These are phyloP conservation scores for Copsychus sechellarum DNA, from an alignment of 2,113 vertebrate genomes.

Conservation along the genomic window DNA sequence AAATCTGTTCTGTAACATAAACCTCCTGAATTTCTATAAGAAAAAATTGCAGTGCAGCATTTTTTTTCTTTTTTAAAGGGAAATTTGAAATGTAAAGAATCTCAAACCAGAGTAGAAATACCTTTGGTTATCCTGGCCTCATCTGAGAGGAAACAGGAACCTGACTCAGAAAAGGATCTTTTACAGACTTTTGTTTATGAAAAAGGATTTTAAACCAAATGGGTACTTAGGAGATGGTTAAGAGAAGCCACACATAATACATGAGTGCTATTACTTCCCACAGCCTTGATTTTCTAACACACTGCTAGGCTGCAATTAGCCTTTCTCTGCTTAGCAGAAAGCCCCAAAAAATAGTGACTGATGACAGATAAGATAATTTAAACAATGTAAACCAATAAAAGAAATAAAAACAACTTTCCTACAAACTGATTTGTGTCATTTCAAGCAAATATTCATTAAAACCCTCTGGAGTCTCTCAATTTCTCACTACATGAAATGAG, in stretches of 20 bases:
- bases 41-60: neutral
- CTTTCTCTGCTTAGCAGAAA: neutral
- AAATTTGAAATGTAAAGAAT: neutral
- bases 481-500: neutral
- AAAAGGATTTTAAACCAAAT: neutral
- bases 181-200: neutral
- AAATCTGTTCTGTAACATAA: neutral
- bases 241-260: neutral
- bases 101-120: neutral
- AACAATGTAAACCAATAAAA: neutral
- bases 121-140: neutral
- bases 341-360: neutral
- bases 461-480: neutral
- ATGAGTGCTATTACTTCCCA: neutral
- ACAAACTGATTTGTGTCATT: neutral
- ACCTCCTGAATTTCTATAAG: neutral
- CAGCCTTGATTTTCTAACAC: neutral
- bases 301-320: neutral
- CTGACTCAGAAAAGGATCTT: neutral
- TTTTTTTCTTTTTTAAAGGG: neutral
- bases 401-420: neutral
- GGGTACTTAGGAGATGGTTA: neutral
- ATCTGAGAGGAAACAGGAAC: neutral
- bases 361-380: slow-evolving; percentile 16
- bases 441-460: slow-evolving; percentile 37